Base-by-base conservation (phyloP, 2,888 invertebrate genomes). In the Epistrophella euchroma region DNA sequence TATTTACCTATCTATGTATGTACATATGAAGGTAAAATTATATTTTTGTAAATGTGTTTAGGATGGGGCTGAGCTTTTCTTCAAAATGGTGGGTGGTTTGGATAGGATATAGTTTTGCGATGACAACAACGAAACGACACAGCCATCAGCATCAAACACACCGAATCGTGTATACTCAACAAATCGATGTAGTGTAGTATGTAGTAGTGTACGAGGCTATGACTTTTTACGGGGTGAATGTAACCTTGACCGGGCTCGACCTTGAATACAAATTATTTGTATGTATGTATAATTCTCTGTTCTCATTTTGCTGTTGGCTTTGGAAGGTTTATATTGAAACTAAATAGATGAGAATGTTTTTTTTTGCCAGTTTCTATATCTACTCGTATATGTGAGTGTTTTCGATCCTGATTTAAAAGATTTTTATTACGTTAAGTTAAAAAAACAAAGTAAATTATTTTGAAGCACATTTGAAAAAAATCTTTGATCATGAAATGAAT, bases 201-300 rank as follows among this genome's bases (percentile, higher is more conserved):
- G 60, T 73, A 58, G 71, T 80, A 68, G 73, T 77, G 77, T 74
- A 62, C 74, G 77, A 82, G 82, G 81, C 82, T 86, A 78, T 86
- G 86, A 86, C 86, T 81, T 86, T 86, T 86, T 82, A 86, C 86
- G 82, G 82, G 86, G 86, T 86, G 86, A 86, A 86, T 74, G 86
- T 86, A 86, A 86, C 86, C 86, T 86, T 86, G 86, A 86, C 86
- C 86, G 82, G 70, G 55, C 50, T 71, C 82, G 82, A 86, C 86
- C 86, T 86, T 86, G 86, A 82, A 77, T 60, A 66, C 71, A 78
- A 86, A 78, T 77, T 81, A 32, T 43, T 4, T 60, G 6, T 66
- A 47, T 66, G 22, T 82, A 80, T 68, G 71, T 64, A 13, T 1
- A n/a, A n/a, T n/a, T n/a, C n/a, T 62, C 17, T 70, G 77, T 74